phyloP scores from a whole-genome alignment of 2,113 vertebrate species.

The Cephalopterus ornatus region DNA sequence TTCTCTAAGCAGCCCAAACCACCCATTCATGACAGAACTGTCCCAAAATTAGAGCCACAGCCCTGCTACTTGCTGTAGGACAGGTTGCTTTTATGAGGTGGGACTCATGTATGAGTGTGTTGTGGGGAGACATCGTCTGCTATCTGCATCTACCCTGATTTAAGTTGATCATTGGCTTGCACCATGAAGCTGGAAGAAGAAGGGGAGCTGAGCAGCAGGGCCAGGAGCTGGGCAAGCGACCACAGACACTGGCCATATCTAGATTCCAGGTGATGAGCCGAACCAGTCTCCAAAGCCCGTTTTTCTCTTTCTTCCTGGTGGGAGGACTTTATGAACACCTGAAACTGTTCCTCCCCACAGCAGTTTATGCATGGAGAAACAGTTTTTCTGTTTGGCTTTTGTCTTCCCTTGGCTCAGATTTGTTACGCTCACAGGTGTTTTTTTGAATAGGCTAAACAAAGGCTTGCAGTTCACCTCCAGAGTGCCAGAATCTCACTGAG shows the following conservation, averaged over 20 bases:
- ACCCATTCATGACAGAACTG: neutral
- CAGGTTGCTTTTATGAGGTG: neutral
- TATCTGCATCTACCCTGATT: neutral
- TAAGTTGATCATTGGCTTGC: neutral
- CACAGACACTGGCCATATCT: neutral
- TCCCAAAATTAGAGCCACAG: neutral
- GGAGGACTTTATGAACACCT: neutral
- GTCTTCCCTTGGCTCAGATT: neutral
- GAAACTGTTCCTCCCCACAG: neutral
- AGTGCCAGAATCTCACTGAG: neutral
- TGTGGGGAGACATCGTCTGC: neutral
- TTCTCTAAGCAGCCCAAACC: neutral
- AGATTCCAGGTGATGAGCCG: neutral
- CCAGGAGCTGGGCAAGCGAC: neutral
- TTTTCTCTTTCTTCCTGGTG: neutral
- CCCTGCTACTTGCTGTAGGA: neutral
- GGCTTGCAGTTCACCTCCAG: neutral
- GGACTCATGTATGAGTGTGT: fast-evolving
- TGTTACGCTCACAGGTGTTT: neutral
- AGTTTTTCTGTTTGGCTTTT: neutral
- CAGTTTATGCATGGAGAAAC: neutral
- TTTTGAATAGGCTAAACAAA: neutral
- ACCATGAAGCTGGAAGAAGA: neutral
- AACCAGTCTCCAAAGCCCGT: neutral
- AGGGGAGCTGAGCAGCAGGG: neutral